Evolutionary conservation across 2,113 vertebrate species (phyloP).

Genomic region (Amazona vittata): DNA sequence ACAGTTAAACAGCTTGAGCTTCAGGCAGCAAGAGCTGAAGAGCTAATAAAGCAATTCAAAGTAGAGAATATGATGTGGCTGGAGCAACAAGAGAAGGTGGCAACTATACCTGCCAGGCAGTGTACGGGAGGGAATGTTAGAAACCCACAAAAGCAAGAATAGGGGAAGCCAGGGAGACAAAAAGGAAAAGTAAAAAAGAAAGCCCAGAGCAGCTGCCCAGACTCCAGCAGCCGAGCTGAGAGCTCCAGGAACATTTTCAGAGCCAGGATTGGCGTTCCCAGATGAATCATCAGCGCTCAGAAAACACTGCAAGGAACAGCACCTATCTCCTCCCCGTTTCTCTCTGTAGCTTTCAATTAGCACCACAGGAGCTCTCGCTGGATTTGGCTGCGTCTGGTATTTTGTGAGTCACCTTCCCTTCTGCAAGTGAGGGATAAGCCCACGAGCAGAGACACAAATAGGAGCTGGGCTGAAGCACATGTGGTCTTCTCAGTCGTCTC

Average conservation of each 20-base stretch:
- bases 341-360: background rate
- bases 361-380: rapidly evolving
- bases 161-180: background rate
- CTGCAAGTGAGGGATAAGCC: background rate
- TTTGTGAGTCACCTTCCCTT: background rate
- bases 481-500: background rate
- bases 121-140: background rate
- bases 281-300: background rate
- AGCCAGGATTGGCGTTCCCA: background rate
- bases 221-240: background rate
- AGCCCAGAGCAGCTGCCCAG: background rate
- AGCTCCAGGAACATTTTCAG: background rate
- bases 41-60: background rate
- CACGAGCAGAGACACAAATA: background rate
- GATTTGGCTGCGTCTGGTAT: background rate
- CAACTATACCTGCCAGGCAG: background rate
- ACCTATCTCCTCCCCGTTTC: background rate
- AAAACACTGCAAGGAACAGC: background rate
- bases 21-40: background rate
- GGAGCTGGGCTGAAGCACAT: background rate
- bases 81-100: background rate
- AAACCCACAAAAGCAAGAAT: background rate
- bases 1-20: conserved; percentile 7
- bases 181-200: too few relatives aligned
- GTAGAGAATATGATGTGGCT: background rate